Evolutionary conservation across 2,888 invertebrate genomes (phyloP).

Genomic region (Frankliniella fusca): DNA sequence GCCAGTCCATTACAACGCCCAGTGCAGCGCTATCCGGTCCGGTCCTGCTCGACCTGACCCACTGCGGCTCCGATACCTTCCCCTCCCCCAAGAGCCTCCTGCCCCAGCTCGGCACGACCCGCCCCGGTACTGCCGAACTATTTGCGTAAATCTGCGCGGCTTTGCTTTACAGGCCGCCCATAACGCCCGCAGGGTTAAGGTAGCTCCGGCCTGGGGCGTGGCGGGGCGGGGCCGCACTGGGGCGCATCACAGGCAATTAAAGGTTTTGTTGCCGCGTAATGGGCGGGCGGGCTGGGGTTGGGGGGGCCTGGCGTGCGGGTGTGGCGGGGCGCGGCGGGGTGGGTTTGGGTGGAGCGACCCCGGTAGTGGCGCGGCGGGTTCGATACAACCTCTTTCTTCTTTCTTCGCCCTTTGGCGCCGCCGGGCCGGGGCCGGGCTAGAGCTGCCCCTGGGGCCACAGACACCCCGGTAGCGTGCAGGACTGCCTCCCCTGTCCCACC

Average conservation of each 20-base stretch:
- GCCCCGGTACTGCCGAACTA: neutral
- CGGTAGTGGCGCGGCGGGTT: too few species aligned
- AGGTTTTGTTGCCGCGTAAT: constrained; percentile 11
- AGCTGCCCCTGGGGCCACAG: too few species aligned
- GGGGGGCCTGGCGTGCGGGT: neutral
- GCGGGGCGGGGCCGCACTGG: neutral
- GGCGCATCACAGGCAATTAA: constrained; percentile 11
- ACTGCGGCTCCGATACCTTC: too few species aligned
- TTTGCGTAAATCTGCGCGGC: neutral
- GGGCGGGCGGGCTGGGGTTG: neutral
- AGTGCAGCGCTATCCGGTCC: too few species aligned
- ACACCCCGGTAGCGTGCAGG: too few species aligned
- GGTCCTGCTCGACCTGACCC: too few species aligned
- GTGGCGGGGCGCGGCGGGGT: neutral
- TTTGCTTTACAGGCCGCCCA: too few species aligned
- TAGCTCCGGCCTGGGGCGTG: neutral
- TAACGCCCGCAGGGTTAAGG: neutral
- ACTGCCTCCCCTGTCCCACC: too few species aligned
- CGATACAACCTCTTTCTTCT: neutral
- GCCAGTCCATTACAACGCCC: too few species aligned
- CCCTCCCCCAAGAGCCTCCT: too few species aligned
- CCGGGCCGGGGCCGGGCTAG: neutral
- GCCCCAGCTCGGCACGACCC: too few species aligned
- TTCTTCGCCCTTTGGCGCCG: neutral
- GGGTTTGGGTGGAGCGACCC: too few species aligned